A percentile compares a stretch with the other conserved stretches of the same genome.
Evolutionary conservation across 2,797 vertebrate genomes (phyloP).

Genomic region (Apodemus agrarius): DNA sequence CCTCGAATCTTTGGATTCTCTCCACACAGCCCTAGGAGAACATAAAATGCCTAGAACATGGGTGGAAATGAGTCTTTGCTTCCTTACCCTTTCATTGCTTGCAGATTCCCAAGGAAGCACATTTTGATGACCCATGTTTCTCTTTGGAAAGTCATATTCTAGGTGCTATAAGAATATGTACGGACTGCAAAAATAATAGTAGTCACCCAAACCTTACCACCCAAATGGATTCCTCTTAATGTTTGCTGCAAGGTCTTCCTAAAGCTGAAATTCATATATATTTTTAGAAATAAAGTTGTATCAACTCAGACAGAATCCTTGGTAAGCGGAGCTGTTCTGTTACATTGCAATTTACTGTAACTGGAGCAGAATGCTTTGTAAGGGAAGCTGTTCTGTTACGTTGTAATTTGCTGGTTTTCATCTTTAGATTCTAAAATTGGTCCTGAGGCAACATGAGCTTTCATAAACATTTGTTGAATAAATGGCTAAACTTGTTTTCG

Average conservation of each 20-base stretch:
- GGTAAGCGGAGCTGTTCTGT: not conserved
- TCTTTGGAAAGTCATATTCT: not conserved
- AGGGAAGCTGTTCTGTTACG: not conserved
- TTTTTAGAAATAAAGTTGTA: not conserved
- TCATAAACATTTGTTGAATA: constrained; percentile 33
- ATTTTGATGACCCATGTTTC: not conserved
- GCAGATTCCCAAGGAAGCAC: constrained; percentile 16
- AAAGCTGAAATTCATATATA: constrained; percentile 13
- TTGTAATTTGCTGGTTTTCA: not conserved
- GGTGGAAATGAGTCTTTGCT: not conserved
- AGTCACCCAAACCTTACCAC: not conserved
- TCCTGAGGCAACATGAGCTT: not conserved
- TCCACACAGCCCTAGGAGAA: not conserved
- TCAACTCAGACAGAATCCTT: not conserved
- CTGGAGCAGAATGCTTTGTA: constrained; percentile 5
- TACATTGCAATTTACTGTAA: not conserved
- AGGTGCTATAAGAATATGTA: not conserved
- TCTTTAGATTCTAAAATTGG: constrained; percentile 2
- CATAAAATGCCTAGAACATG: not conserved
- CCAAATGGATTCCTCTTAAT: not conserved
- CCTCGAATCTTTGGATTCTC: not conserved
- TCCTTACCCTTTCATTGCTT: not conserved
- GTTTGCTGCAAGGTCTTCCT: constrained; percentile 16
- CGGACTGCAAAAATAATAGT: not conserved
- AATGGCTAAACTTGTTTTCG: not conserved